Conservation (phyloP, 1,140 invertebrate species). For the Tribolium madens region DNA sequence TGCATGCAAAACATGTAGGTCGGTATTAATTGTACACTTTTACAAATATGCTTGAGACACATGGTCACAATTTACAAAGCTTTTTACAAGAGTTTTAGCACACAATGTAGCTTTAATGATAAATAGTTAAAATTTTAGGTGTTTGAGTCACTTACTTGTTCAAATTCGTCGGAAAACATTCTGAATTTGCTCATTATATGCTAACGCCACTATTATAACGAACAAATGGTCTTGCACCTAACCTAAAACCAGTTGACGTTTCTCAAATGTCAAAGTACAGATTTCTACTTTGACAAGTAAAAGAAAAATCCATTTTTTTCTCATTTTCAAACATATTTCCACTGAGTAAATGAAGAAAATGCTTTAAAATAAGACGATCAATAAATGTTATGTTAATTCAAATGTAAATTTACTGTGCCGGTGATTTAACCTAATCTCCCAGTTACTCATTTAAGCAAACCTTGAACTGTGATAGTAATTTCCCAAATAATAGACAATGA, state of each 20-base stretch:
- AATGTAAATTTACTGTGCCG: not conserved
- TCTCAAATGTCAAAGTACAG: not conserved
- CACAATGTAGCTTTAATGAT: not conserved
- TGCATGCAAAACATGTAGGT: slow-evolving; percentile 62
- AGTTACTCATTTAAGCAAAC: not conserved
- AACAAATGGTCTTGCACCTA: not conserved
- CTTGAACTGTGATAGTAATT: not conserved
- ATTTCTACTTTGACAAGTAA: not conserved
- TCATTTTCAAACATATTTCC: not conserved
- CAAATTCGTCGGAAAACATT: slow-evolving; percentile 70
- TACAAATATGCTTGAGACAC: slow-evolving; percentile 16
- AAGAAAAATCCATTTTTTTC: not conserved
- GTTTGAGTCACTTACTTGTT: slow-evolving; percentile 62
- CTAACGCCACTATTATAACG: not conserved
- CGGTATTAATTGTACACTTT: slow-evolving; percentile 38
- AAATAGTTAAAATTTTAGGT: not conserved
- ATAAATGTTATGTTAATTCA: not conserved
- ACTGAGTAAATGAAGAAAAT: not conserved
- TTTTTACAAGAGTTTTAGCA: not conserved
- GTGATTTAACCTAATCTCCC: not conserved
- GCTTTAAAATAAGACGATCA: not conserved
- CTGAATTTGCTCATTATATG: slow-evolving; percentile 47
- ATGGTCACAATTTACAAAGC: slow-evolving; percentile 22
- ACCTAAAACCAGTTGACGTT: not conserved
- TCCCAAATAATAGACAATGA: not conserved